Evolutionary conservation across 1,140 invertebrate genomes (phyloP).

Genomic region (Atta texana): DNA sequence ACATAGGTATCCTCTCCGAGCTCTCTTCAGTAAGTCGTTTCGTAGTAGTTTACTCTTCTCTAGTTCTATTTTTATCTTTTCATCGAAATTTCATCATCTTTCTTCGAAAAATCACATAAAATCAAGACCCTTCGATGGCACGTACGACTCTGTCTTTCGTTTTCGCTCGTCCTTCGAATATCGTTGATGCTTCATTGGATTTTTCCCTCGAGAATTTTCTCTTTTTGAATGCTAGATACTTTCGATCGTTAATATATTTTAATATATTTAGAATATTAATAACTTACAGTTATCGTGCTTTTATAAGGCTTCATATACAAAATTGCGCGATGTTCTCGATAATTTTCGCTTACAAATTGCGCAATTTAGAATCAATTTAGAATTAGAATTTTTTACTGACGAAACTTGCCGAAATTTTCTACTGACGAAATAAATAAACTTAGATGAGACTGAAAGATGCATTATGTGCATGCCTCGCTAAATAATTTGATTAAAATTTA

Average conservation of each 20-base stretch:
- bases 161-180: background rate
- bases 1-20: slow-evolving; percentile 6
- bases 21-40: background rate
- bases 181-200: background rate
- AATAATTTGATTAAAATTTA: background rate
- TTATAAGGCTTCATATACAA: background rate
- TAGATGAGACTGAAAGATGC: no score
- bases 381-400: background rate
- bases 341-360: background rate
- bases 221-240: background rate
- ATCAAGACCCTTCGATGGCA: background rate
- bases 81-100: background rate
- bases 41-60: background rate
- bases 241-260: slow-evolving; percentile 19
- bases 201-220: background rate
- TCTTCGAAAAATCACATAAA: slow-evolving; percentile 24
- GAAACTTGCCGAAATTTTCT: background rate
- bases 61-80: background rate
- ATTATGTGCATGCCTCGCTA: background rate
- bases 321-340: background rate
- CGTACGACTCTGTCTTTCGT: background rate
- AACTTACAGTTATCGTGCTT: slow-evolving; percentile 24
- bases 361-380: background rate
- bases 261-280: slow-evolving; percentile 13
- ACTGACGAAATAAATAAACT: background rate